Conservation (phyloP, 1,140 invertebrate genomes). For the Drosophila parabipectinata region DNA sequence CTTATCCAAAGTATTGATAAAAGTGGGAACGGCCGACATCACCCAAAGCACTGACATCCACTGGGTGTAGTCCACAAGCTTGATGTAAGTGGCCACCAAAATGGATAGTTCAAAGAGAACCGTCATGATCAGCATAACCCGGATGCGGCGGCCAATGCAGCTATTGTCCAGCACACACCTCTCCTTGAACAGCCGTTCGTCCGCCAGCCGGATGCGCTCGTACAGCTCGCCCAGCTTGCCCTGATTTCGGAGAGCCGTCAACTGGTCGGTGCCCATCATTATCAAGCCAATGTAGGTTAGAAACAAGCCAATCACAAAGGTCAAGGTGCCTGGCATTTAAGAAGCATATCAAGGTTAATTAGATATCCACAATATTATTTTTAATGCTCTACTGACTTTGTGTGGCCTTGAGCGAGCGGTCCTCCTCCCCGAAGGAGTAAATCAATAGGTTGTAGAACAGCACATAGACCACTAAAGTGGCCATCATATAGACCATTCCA, state of each 20-base stretch:
- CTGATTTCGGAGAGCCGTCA: conserved; percentile 72
- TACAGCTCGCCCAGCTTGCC: conserved; percentile 64
- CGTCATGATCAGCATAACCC: conserved; percentile 66
- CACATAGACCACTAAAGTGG: conserved; percentile 50
- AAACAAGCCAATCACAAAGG: conserved; percentile 82
- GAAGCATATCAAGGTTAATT: not conserved
- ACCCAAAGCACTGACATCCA: conserved; percentile 72
- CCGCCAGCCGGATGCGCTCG: conserved; percentile 72
- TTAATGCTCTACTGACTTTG: conserved; percentile 65
- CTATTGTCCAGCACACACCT: conserved; percentile 69
- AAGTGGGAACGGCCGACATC: conserved; percentile 70
- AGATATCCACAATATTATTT: not conserved
- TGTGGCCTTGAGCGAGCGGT: conserved; percentile 67
- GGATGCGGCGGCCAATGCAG: conserved; percentile 53
- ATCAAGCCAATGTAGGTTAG: conserved; percentile 79
- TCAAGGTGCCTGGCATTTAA: conserved; percentile 69
- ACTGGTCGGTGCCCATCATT: conserved; percentile 82
- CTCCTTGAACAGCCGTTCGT: conserved; percentile 70
- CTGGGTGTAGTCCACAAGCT: conserved; percentile 66
- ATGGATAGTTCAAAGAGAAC: conserved; percentile 74
- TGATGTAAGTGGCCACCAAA: conserved; percentile 60
- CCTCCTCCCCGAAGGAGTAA: conserved; percentile 73
- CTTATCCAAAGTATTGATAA: conserved; percentile 78
- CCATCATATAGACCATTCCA: conserved; percentile 62
- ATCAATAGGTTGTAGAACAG: conserved; percentile 73